phyloP scores from a whole-genome alignment of 92 coral and sea anemone genomes.

The Micromussa lordhowensis region DNA sequence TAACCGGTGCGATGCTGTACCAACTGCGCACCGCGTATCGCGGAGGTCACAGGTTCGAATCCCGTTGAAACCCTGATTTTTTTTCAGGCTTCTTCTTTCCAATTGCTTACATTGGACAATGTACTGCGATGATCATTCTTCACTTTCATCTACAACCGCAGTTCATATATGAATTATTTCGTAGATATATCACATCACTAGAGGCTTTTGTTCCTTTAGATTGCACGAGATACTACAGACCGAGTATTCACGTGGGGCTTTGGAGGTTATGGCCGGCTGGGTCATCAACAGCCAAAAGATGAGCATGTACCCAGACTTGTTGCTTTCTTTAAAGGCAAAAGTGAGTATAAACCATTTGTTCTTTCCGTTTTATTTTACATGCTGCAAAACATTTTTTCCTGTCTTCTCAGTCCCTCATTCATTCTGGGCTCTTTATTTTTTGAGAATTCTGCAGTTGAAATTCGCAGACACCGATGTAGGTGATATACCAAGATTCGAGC shows the following conservation, averaged over 20 bases:
- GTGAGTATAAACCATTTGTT: conserved; percentile 25
- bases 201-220: conserved; percentile 22
- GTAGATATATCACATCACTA: no score
- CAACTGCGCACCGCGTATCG: no score
- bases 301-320: conserved; percentile 87
- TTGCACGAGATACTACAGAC: conserved; percentile 71
- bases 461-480: background rate
- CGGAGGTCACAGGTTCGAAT: no score
- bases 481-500: background rate
- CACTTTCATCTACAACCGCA: no score
- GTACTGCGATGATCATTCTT: no score
- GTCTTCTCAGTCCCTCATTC: background rate
- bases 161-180: no score
- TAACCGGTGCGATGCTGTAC: no score
- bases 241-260: conserved; percentile 89
- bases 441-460: background rate
- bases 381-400: no score
- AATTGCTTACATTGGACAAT: no score
- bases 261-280: conserved; percentile 91
- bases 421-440: background rate
- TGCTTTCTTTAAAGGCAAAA: conserved; percentile 65
- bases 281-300: conserved; percentile 92
- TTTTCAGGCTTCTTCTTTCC: no score
- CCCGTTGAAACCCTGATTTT: no score
- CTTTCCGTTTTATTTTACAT: background rate